These are phyloP conservation scores for Alviniconcha strummeri DNA, from an alignment of 2,888 invertebrate genomes.

Conservation along the genomic window DNA sequence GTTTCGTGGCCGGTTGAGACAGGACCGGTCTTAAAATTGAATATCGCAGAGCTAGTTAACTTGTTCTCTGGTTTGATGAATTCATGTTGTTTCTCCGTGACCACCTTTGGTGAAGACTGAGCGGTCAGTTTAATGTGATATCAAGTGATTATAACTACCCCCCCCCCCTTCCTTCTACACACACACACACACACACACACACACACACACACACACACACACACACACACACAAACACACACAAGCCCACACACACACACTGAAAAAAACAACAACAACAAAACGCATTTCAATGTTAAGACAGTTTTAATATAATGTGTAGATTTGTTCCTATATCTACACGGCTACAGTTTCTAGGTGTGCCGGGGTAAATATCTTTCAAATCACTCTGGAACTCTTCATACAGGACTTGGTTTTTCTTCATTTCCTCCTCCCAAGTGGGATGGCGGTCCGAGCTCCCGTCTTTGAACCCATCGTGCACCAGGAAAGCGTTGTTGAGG, in stretches of 20 bases:
- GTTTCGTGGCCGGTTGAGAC: too few relatives aligned
- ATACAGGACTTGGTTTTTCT: background rate
- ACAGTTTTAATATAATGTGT: background rate
- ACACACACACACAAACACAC: background rate
- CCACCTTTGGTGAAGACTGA: too few relatives aligned
- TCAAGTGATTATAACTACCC: too few relatives aligned
- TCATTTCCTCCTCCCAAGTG: conserved; percentile 74
- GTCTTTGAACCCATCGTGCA: conserved; percentile 77
- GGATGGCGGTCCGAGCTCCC: conserved; percentile 72
- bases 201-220: background rate
- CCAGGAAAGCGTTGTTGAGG: conserved; percentile 76
- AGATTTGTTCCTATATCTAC: background rate
- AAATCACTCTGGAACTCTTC: background rate
- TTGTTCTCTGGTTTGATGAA: too few relatives aligned
- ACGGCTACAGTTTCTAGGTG: background rate
- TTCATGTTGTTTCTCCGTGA: too few relatives aligned
- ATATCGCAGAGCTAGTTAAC: too few relatives aligned
- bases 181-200: too few relatives aligned
- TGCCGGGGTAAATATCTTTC: background rate
- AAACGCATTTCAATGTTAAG: background rate
- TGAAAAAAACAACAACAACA: background rate
- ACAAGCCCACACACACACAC: background rate
- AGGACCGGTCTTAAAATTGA: too few relatives aligned
- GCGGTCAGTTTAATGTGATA: too few relatives aligned
- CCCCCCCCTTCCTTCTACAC: too few relatives aligned